phyloP scores from a whole-genome alignment of 2,888 invertebrate genomes.

The Eupithecia vulgata region DNA sequence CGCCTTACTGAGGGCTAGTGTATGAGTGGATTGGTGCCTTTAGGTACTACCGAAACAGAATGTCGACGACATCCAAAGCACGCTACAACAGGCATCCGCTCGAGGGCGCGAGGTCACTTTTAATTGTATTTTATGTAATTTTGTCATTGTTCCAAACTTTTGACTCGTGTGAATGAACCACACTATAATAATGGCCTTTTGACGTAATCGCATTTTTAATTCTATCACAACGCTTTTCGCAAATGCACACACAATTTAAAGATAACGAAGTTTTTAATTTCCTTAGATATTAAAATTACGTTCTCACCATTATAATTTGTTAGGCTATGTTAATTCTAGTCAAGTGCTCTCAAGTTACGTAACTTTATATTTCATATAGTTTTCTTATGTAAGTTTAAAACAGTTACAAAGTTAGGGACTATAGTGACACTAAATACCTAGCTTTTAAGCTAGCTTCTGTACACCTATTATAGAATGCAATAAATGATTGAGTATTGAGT shows the following conservation, averaged over 20 bases:
- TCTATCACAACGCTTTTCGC: slow-evolving; percentile 31
- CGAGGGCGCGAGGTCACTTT: slow-evolving; percentile 72
- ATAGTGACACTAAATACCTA: too few relatives aligned
- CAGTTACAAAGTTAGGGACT: too few relatives aligned
- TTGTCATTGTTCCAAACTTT: slow-evolving; percentile 66
- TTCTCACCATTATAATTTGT: slow-evolving; percentile 39
- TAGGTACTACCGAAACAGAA: slow-evolving; percentile 33
- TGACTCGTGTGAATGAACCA: slow-evolving; percentile 73
- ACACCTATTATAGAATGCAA: too few relatives aligned
- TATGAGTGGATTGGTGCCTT: slow-evolving; percentile 34
- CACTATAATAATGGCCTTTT: slow-evolving; percentile 49
- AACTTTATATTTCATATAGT: slow-evolving; percentile 1
- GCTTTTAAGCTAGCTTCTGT: too few relatives aligned
- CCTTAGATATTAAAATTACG: slow-evolving; percentile 20
- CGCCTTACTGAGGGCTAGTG: background rate
- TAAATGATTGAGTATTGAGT: too few relatives aligned
- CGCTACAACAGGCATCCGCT: slow-evolving; percentile 61
- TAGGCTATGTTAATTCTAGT: slow-evolving; percentile 14
- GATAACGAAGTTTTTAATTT: slow-evolving; percentile 35
- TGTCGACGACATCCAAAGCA: slow-evolving; percentile 71
- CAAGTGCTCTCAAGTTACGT: slow-evolving; percentile 31
- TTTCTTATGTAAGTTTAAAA: background rate
- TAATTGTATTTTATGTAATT: slow-evolving; percentile 79
- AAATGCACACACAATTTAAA: slow-evolving; percentile 41
- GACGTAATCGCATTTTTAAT: slow-evolving; percentile 43